These are phyloP conservation scores for Drosophila repleta DNA, from an alignment of 1,140 invertebrate genomes.

Conservation along the genomic window DNA sequence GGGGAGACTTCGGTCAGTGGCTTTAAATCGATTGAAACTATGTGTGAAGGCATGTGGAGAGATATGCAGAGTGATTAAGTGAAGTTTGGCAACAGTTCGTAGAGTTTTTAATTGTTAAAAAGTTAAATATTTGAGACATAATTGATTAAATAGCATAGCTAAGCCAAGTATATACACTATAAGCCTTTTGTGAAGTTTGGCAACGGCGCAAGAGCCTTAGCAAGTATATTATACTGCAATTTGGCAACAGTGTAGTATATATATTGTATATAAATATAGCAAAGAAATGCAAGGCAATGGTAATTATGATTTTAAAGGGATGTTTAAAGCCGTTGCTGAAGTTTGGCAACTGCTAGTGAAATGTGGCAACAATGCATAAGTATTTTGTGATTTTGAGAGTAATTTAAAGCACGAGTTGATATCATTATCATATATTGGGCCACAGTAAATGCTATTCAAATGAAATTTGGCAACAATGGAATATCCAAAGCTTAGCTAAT, in stretches of 20 bases:
- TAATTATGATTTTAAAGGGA: too few species aligned
- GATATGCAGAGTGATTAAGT: background rate
- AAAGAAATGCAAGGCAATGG: too few species aligned
- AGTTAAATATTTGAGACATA: too few species aligned
- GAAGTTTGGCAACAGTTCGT: background rate
- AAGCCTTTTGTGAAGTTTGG: background rate
- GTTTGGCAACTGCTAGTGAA: slow-evolving; percentile 16
- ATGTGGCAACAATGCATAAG: slow-evolving; percentile 10
- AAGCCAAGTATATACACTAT: too few species aligned
- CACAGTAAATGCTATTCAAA: too few species aligned
- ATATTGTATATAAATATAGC: too few species aligned
- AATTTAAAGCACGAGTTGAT: too few species aligned
- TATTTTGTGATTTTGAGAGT: too few species aligned
- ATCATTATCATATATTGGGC: too few species aligned
- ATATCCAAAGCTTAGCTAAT: background rate
- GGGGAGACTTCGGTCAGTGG: background rate
- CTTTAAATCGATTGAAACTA: too few species aligned
- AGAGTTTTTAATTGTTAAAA: background rate
- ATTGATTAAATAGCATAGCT: too few species aligned
- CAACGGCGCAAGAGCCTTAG: background rate
- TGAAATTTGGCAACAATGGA: background rate
- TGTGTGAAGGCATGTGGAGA: too few species aligned
- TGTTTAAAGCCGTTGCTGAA: background rate
- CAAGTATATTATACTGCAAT: background rate
- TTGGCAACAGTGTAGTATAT: background rate